Base-by-base conservation (phyloP, 2,888 invertebrate species). In the Liodrosophila aerea region DNA sequence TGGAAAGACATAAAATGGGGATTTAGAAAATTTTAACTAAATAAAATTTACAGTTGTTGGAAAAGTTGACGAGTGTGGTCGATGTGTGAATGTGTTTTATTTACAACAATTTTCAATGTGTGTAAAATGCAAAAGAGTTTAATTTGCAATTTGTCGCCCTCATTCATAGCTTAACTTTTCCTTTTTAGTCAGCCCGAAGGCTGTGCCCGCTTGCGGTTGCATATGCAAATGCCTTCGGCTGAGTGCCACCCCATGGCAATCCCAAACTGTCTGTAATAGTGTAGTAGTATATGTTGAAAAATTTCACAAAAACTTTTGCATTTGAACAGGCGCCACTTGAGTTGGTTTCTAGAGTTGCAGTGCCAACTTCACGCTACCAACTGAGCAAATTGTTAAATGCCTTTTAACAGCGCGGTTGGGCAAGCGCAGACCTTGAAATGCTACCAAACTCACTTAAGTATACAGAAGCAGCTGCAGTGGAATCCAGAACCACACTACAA, bases 121-220 rank as follows among this genome's bases (percentile, higher is more conserved):
- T 74, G 72, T 74, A 65, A 76, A 82, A 75, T 71, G 83, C 66
- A 81, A 85, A 83, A 85, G 81, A 85, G 85, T 81, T 81, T 85
- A 81, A 81, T 81, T 81, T 85, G 83, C 83, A 81, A 81, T 81
- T 81, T 81, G 81, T 81, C 85, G 81, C 74, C 76, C 83, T 78
- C 78, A 84, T 85, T 85, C 83, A 74, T 74, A 80, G 83, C 72
- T 73, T 78, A 81, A 81, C 81, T 85, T 81, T 81, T 74, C 74
- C 73, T 72, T n/a, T 76, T 43, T 2, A n/a, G 16, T 7, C 7
- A 5, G 27, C 7, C n/a, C 13, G 51, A 8, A 16, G 22, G 34
- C 15, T n/a, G 8, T 8, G 27, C 9, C 27, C 30, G 57, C 54
- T 76, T 80, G 80, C 43, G 80, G 80, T 61, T 84, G 60, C 68